These are phyloP conservation scores for Ophion costatus DNA, from an alignment of 2,888 invertebrate species.

Conservation along the genomic window DNA sequence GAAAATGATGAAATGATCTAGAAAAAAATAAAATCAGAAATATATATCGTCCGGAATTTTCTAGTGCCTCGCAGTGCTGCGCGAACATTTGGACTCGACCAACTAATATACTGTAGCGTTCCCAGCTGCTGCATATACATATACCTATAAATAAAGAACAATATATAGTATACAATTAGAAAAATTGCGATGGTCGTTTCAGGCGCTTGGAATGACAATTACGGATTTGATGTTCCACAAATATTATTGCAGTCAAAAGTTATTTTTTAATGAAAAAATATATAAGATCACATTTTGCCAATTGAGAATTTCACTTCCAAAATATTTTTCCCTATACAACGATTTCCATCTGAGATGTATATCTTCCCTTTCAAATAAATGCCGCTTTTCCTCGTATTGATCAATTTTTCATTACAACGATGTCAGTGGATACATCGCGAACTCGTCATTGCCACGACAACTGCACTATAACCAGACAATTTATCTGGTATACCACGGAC, in stretches of 20 bases:
- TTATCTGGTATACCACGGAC: constrained; percentile 24
- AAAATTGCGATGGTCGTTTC: constrained; percentile 8
- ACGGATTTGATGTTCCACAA: neutral
- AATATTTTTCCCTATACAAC: too few relatives aligned
- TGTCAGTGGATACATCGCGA: neutral
- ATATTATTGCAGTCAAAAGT: neutral
- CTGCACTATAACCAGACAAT: neutral
- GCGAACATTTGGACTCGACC: constrained; percentile 57
- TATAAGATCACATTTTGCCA: too few relatives aligned
- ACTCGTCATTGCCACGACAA: neutral
- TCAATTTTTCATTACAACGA: too few relatives aligned
- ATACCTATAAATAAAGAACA: constrained; percentile 1
- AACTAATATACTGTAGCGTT: constrained; percentile 60
- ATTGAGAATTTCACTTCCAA: too few relatives aligned
- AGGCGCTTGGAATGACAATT: neutral
- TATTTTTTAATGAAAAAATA: neutral
- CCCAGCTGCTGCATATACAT: constrained; percentile 52
- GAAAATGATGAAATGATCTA: neutral
- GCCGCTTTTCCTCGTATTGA: neutral
- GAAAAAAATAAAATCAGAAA: neutral
- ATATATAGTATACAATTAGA: constrained; percentile 37
- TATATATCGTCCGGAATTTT: constrained; percentile 55
- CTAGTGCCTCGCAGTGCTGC: constrained; percentile 61
- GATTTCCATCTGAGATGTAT: too few relatives aligned
- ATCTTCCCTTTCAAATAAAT: neutral